Conservation (phyloP, 2,888 invertebrate genomes). For the Parasteatoda lunata region DNA sequence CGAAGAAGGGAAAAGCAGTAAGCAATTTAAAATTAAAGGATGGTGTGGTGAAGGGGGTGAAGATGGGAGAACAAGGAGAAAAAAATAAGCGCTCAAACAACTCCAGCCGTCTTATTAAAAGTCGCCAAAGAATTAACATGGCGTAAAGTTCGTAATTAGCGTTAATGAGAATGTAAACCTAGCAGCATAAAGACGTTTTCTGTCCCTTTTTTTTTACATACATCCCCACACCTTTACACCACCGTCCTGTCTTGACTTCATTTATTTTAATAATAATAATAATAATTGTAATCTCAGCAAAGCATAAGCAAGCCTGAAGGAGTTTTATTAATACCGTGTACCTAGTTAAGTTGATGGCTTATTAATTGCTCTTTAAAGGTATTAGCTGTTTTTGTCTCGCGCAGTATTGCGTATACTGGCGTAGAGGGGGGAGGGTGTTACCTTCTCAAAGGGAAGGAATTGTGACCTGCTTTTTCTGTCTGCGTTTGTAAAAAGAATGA, state of each 20-base stretch:
- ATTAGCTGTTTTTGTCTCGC: constrained; percentile 45
- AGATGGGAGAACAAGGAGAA: not conserved
- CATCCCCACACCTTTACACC: not conserved
- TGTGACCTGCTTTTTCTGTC: too few relatives aligned
- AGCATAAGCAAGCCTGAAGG: constrained; percentile 59
- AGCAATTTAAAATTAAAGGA: constrained; percentile 18
- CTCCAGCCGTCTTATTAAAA: constrained; percentile 50
- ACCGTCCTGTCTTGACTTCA: constrained; percentile 46
- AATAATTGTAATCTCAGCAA: constrained; percentile 65
- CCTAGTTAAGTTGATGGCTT: constrained; percentile 48
- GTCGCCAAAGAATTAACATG: constrained; percentile 58
- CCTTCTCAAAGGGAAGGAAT: too few relatives aligned
- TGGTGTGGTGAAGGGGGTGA: not conserved
- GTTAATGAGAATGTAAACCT: constrained; percentile 64
- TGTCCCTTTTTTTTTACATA: constrained; percentile 10
- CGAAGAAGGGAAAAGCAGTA: not conserved
- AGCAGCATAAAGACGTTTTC: constrained; percentile 33
- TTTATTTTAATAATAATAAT: constrained; percentile 67
- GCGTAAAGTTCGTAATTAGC: constrained; percentile 64
- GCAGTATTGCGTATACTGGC: not conserved
- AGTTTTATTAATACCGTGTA: constrained; percentile 62
- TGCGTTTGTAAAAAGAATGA: too few relatives aligned
- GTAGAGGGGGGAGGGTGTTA: not conserved
- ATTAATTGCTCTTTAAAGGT: constrained; percentile 62
- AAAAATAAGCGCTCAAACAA: constrained; percentile 25